Evolutionary conservation across 2,113 vertebrate genomes (phyloP).

Genomic region (Capreolus pygargus): DNA sequence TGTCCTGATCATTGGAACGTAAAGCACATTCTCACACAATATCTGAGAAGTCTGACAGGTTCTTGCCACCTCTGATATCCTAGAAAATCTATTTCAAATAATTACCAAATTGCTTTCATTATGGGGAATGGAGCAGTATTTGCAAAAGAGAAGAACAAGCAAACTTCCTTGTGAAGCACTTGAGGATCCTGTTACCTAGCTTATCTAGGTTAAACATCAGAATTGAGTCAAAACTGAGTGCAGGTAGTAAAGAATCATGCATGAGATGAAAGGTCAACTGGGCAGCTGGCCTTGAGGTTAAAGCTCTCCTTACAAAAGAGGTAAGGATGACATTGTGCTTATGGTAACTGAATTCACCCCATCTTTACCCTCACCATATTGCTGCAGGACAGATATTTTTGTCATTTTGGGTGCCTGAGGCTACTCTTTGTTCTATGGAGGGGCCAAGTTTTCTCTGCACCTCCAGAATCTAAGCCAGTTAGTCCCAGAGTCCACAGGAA

Average conservation of each 20-base stretch:
- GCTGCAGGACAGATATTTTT: background rate
- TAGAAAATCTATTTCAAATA: conserved; percentile 7
- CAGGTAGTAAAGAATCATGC: background rate
- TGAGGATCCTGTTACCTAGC: background rate
- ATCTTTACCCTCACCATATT: background rate
- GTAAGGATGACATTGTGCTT: background rate
- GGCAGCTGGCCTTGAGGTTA: background rate
- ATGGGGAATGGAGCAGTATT: background rate
- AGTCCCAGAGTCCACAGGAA: background rate
- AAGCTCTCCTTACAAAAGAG: background rate
- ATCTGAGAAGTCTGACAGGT: background rate
- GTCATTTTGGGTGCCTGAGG: background rate
- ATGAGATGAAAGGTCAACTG: background rate
- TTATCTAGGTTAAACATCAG: background rate
- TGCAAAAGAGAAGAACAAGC: background rate
- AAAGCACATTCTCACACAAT: background rate
- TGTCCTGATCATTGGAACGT: background rate
- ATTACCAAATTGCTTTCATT: background rate
- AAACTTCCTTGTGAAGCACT: background rate
- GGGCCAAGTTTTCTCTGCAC: background rate
- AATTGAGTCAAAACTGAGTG: background rate
- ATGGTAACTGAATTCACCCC: background rate
- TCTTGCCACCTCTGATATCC: background rate
- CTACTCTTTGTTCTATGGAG: background rate
- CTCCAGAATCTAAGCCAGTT: background rate